Evolutionary conservation across 2,797 vertebrate species (phyloP).

Genomic region (Ambastaia sidthimunki): DNA sequence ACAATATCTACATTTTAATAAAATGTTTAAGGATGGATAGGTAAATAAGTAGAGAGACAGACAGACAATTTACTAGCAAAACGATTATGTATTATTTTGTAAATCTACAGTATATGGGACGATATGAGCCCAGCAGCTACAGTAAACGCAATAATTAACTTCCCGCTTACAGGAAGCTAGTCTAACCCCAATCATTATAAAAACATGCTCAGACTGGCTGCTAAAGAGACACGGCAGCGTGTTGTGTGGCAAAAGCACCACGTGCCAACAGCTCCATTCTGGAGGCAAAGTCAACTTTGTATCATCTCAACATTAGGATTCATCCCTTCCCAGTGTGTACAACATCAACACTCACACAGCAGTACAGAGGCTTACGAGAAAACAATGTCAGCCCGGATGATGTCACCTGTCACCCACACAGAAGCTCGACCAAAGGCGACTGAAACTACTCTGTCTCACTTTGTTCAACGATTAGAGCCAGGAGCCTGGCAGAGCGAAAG

Average conservation of each 20-base stretch:
- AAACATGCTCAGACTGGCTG: slow-evolving; percentile 57
- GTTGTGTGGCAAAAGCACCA: slow-evolving; percentile 35
- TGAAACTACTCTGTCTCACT: slow-evolving; percentile 56
- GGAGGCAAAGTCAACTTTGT: slow-evolving; percentile 32
- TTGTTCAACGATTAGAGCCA: slow-evolving; percentile 64
- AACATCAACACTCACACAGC: not conserved
- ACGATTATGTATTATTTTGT: not conserved
- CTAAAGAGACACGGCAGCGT: slow-evolving; percentile 5
- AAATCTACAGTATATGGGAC: not conserved
- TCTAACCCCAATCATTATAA: slow-evolving; percentile 42
- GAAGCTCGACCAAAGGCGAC: slow-evolving; percentile 54
- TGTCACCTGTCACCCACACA: slow-evolving; percentile 55
- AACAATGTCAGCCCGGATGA: slow-evolving; percentile 54
- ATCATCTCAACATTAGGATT: slow-evolving; percentile 3
- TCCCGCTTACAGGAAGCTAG: slow-evolving; percentile 4
- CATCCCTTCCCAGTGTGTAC: slow-evolving; percentile 18
- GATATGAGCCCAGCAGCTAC: not conserved
- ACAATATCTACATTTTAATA: no score
- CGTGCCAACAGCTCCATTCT: slow-evolving; percentile 56
- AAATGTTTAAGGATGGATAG: no score
- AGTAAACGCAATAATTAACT: slow-evolving; percentile 7
- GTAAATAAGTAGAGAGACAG: no score
- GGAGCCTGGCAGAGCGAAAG: slow-evolving; percentile 42
- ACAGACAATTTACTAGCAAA: not conserved
- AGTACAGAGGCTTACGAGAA: slow-evolving; percentile 19